Evolutionary conservation across 2,113 vertebrate genomes (phyloP).

Genomic region (Ailuropoda melanoleuca): DNA sequence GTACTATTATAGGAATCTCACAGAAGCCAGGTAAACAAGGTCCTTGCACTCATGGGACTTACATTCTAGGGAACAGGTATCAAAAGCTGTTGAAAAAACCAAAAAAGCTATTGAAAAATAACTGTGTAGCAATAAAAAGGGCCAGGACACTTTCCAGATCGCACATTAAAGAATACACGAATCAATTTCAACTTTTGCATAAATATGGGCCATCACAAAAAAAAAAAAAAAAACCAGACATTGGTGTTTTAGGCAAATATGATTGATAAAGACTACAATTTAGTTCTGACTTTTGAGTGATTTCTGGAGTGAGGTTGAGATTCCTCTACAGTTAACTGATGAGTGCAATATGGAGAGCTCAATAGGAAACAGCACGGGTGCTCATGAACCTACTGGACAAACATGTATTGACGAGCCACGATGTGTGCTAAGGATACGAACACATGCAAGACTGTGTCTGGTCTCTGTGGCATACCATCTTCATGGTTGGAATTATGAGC

Average conservation of each 20-base stretch:
- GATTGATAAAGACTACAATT: not conserved
- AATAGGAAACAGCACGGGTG: not conserved
- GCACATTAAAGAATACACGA: not conserved
- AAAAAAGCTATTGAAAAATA: conserved; percentile 33
- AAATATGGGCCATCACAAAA: not conserved
- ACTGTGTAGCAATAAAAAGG: not conserved
- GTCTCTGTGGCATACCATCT: not conserved
- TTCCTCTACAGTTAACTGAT: not conserved
- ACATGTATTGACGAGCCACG: not conserved
- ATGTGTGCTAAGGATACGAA: not conserved
- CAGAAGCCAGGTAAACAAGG: not conserved
- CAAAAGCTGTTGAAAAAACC: conserved; percentile 9
- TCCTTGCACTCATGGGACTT: not conserved
- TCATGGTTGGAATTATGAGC: not conserved
- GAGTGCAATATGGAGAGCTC: not conserved
- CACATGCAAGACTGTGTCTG: not conserved
- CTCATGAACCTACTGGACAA: not conserved
- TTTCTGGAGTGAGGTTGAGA: not conserved
- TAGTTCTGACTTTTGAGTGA: not conserved
- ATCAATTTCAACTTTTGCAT: not conserved
- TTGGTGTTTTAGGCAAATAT: not conserved
- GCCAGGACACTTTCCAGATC: not conserved
- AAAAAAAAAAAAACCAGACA: not conserved
- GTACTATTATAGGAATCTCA: not conserved
- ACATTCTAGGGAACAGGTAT: not conserved